Base-by-base conservation (phyloP, 2,113 vertebrate species). In the Corythornis cristatus region DNA sequence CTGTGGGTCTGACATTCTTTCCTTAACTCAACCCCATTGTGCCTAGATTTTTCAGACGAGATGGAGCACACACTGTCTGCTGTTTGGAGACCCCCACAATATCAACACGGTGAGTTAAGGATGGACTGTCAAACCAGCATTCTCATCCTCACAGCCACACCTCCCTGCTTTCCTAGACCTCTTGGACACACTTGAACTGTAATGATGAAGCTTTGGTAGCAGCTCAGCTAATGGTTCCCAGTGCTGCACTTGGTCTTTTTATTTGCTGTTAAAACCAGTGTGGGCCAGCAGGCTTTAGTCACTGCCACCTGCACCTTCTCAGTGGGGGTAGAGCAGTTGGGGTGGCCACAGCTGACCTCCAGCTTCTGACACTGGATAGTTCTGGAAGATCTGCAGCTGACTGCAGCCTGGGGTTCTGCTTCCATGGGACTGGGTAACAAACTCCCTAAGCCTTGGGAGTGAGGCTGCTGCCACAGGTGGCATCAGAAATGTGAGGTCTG, bases 51-150 rank as follows among this genome's bases (percentile, higher is more conserved):
- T 97, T 97, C 96, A 93, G 96, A 67, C 65, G 96, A 90, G 96
- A 97, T 97, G 96, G 96, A 97, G 96, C 96, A 31, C 97, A 97
- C 67, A 84, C 96, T 15, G 96, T 97, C n/a, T 97, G 97, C 97
- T 95, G 96, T 93, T 92, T 97, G 97, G 97, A 97, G 96, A 97
- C 51, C 88, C 96, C 97, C 57, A 91, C 96, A 75, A 97, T 97
- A 94, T 97, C 96, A 88, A 97, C 96, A 13, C 96, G 97, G 97
- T 97, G 95, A 97, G 97, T 93, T 84, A 87, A 95, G 95, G 85
- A 46, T 86, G 93, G 89, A 70, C 64, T 95, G 95, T 85, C 93
- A 89, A 93, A 82, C 88, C 88, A 81, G 88, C 68, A 45, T 73
- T 83, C 26, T 45, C 83, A 45, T 66, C 95, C 89, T 87, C 71